These are phyloP conservation scores for Gymnocephalus cernua DNA, from an alignment of 2,113 vertebrate species.

Conservation along the genomic window DNA sequence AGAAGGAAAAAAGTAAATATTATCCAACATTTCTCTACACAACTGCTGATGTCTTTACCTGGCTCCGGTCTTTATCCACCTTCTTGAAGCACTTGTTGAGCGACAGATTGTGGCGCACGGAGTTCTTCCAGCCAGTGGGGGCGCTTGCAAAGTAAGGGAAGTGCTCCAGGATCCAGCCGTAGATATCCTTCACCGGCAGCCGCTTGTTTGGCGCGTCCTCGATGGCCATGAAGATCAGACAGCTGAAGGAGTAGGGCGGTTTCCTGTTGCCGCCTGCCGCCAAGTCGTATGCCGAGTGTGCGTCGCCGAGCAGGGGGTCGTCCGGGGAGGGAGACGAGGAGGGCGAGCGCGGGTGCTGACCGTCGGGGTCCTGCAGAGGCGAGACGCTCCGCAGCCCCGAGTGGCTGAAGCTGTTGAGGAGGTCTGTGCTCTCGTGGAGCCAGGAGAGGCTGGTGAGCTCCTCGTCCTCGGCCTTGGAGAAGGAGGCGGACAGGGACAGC, in stretches of 20 bases:
- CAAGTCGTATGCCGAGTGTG: constrained; percentile 89
- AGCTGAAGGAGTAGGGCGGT: constrained; percentile 99
- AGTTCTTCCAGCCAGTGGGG: constrained; percentile 99
- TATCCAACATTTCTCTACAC: background rate
- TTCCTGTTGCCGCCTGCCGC: constrained; percentile 93
- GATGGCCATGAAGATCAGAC: constrained; percentile 99
- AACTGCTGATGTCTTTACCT: constrained; percentile 85
- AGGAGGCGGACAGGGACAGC: constrained; percentile 92
- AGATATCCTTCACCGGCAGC: constrained; percentile 98
- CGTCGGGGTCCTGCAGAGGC: constrained; percentile 92
- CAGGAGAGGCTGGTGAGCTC: constrained; percentile 99
- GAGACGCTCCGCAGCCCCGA: constrained; percentile 95
- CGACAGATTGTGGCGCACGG: constrained; percentile 97
- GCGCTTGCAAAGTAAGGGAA: constrained; percentile 98
- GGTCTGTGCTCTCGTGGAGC: constrained; percentile 97
- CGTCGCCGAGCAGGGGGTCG: constrained; percentile 75
- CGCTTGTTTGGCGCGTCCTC: constrained; percentile 97
- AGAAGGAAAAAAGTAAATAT: background rate
- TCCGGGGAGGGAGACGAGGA: constrained; percentile 82
- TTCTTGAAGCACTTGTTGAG: constrained; percentile 99
- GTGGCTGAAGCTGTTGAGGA: constrained; percentile 98
- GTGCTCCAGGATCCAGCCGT: constrained; percentile 99
- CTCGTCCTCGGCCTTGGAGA: constrained; percentile 89
- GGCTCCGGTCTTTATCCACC: constrained; percentile 98
- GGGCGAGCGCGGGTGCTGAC: constrained; percentile 90